Evolutionary conservation across 2,888 invertebrate species (phyloP), one percentile per base, ranked within the genome.

Genomic region (Salpingus planirostris): DNA sequence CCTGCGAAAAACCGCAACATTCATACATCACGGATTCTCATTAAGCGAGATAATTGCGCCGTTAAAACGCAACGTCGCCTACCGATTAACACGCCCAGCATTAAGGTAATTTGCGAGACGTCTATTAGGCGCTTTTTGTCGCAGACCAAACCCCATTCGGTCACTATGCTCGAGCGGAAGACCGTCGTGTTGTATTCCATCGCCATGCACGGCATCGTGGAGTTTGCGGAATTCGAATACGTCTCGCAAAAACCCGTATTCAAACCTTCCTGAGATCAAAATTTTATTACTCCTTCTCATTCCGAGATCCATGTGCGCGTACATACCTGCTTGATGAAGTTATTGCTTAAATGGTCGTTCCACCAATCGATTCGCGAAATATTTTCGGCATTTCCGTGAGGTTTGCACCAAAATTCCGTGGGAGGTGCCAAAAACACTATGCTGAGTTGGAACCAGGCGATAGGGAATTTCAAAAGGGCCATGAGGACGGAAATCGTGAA

Each of bases 61-160:
- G n/a, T n/a, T n/a, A n/a, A n/a, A n/a, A n/a, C n/a, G n/a, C n/a
- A n/a, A n/a, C n/a, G n/a, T 15, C 11, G 21, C 30, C 40, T 47
- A 62, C 65, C 79, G 21, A 75, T 38, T 13, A 79, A 63, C 36
- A 77, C 69, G 3, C 79, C 79, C 52, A 71, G 67, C 77, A 78
- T 78, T 57, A 78, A 67, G 2, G 70, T 59, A 18, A 70, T 68
- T 55, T 78, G 78, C 2, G 75, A 68, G 6, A 74, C 65, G 50
- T 77, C 73, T 24, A 71, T 62, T 40, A 72, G 57, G 64, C 71
- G 69, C 49, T 69, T 69, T 25, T 65, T 66, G 3, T 68, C 66
- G 52, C 80, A 80, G 11, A 80, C 76, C 40, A 80, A 63, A 59
- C 74, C 56, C 76, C 76, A 79, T 59, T 80, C 76, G 1, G 78